These are phyloP conservation scores for Lycaena phlaeas DNA, from an alignment of 2,888 invertebrate species.

Conservation along the genomic window DNA sequence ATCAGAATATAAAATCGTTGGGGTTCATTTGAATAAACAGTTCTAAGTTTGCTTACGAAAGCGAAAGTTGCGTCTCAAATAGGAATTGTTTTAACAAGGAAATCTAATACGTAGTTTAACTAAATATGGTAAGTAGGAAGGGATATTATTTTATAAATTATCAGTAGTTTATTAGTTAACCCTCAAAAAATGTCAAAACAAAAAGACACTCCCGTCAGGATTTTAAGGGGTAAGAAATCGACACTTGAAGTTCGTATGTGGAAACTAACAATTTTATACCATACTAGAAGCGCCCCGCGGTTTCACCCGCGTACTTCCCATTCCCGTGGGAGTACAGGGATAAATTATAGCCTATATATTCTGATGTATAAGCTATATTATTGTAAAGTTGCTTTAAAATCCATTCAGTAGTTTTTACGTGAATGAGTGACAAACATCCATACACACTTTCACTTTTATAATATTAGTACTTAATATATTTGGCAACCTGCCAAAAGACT, in stretches of 20 bases:
- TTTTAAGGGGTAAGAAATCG: neutral
- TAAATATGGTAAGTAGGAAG: conserved; percentile 12
- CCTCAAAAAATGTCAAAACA: neutral
- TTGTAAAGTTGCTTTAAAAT: no score
- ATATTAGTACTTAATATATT: no score
- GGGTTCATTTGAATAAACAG: conserved; percentile 16
- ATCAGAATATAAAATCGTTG: conserved; percentile 33
- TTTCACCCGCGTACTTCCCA: no score
- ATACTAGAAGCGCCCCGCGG: no score
- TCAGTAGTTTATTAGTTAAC: neutral
- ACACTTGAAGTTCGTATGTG: neutral
- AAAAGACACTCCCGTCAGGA: neutral
- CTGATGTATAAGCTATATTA: no score
- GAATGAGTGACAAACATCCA: no score
- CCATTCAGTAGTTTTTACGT: no score
- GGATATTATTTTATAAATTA: neutral
- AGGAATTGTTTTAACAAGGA: neutral
- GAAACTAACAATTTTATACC: neutral
- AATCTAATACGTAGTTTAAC: neutral
- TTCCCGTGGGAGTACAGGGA: no score
- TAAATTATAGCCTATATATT: no score
- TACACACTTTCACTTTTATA: no score
- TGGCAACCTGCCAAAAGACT: no score
- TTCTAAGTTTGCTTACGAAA: conserved; percentile 9
- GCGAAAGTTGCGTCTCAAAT: neutral